A percentile compares a stretch with the other conserved stretches of the same genome.
Evolutionary conservation across 2,113 vertebrate genomes (phyloP).

Genomic region (Pelecanus crispus): DNA sequence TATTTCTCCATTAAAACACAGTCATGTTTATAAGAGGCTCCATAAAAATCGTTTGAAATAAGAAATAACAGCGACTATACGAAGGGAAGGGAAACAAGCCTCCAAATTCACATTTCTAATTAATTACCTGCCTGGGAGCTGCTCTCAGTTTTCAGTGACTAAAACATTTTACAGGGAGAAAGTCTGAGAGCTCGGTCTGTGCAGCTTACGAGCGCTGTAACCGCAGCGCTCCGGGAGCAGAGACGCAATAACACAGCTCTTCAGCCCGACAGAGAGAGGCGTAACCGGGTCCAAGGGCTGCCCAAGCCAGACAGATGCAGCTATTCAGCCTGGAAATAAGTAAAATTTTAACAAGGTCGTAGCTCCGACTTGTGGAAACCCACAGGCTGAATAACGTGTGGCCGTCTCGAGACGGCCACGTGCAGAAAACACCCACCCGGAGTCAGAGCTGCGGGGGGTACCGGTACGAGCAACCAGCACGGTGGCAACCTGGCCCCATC

Average conservation of each 20-base stretch:
- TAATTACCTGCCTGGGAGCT: constrained; percentile 13
- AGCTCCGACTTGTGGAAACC: neutral
- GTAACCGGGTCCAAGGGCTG: neutral
- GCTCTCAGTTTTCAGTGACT: neutral
- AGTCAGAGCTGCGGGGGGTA: neutral
- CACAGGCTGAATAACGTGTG: neutral
- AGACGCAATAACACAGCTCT: neutral
- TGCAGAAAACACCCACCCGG: neutral
- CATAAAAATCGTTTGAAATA: neutral
- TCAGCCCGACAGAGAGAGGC: neutral
- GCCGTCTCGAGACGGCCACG: neutral
- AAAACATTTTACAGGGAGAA: neutral
- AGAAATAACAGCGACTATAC: neutral
- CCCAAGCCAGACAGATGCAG: neutral
- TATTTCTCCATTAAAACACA: neutral
- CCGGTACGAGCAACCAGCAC: rapidly evolving
- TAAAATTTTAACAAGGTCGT: neutral
- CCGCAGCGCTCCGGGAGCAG: neutral
- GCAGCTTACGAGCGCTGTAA: neutral
- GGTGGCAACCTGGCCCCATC: neutral
- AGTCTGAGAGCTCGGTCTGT: neutral
- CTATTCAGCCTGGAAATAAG: neutral
- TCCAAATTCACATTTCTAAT: constrained; percentile 7
- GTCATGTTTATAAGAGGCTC: neutral
- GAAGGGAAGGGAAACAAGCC: neutral